Percentiles rank a stretch among this genome's conserved stretches.
phyloP scores from a whole-genome alignment of 2,888 invertebrate genomes.

The Ceratothoa steindachneri region DNA sequence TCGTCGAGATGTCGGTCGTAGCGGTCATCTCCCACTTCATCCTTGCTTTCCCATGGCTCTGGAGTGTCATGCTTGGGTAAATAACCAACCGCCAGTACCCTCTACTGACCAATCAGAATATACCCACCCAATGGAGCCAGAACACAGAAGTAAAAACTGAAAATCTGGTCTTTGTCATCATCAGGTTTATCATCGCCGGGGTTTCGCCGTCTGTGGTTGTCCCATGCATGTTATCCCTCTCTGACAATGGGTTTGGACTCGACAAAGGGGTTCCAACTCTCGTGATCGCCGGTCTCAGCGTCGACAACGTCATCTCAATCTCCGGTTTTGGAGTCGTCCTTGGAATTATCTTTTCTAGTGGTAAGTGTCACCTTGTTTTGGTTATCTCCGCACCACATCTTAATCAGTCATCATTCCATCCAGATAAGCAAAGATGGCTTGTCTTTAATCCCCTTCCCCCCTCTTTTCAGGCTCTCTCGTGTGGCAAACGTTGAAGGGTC shows the following conservation, averaged over 20 bases:
- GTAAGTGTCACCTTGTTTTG: constrained; percentile 64
- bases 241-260: constrained; percentile 82
- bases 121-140: neutral
- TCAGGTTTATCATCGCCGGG: constrained; percentile 75
- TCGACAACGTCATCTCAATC: constrained; percentile 92
- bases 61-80: constrained; percentile 74
- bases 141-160: neutral
- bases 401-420: too few relatives aligned
- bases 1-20: constrained; percentile 69
- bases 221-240: constrained; percentile 79
- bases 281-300: constrained; percentile 87
- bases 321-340: constrained; percentile 85
- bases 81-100: too few relatives aligned
- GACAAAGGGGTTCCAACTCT: constrained; percentile 93
- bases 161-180: too few relatives aligned
- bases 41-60: constrained; percentile 76
- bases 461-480: constrained; percentile 50
- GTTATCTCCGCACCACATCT: neutral
- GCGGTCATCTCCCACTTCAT: constrained; percentile 68
- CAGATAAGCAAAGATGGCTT: too few relatives aligned
- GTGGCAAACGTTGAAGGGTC: constrained; percentile 60
- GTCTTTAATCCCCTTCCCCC: neutral
- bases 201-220: constrained; percentile 98
- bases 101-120: neutral
- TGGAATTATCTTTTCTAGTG: constrained; percentile 77